Percentiles rank a stretch among this genome's conserved stretches.
Evolutionary conservation across 2,113 vertebrate species (phyloP).

Genomic region (Litocranius walleri): DNA sequence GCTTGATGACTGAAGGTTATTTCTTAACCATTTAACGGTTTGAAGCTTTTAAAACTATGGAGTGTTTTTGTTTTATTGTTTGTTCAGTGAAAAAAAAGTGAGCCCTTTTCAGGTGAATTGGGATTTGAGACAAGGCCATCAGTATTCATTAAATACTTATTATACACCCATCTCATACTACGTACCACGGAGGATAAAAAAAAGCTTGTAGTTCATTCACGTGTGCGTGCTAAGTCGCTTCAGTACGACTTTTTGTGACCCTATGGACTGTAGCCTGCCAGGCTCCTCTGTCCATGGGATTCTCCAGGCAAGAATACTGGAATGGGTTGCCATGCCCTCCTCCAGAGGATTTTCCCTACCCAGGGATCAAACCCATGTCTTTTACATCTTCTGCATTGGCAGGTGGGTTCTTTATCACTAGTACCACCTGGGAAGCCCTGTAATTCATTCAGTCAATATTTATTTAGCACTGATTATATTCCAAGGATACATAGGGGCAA

Average conservation of each 20-base stretch:
- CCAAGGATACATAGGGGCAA: background rate
- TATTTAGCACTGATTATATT: conserved; percentile 14
- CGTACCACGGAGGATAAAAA: background rate
- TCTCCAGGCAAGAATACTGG: background rate
- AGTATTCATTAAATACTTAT: background rate
- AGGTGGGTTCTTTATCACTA: background rate
- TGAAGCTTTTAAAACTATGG: background rate
- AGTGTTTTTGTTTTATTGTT: background rate
- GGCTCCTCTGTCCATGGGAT: background rate
- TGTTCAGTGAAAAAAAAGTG: background rate
- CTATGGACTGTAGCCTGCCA: background rate
- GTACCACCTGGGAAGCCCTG: background rate
- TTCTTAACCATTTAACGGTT: conserved; percentile 3
- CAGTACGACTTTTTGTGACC: background rate
- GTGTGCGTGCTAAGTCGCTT: background rate
- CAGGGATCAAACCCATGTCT: background rate
- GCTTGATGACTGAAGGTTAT: background rate
- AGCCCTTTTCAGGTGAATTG: background rate
- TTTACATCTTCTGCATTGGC: background rate
- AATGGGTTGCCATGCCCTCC: background rate
- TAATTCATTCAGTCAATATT: background rate
- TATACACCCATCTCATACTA: background rate
- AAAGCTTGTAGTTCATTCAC: background rate
- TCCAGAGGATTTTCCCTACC: background rate
- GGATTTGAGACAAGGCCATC: background rate